Percentiles rank a stretch among this genome's conserved stretches.
Conservation (phyloP, 2,888 invertebrate genomes). For the Leptinotarsa peninsularis region DNA sequence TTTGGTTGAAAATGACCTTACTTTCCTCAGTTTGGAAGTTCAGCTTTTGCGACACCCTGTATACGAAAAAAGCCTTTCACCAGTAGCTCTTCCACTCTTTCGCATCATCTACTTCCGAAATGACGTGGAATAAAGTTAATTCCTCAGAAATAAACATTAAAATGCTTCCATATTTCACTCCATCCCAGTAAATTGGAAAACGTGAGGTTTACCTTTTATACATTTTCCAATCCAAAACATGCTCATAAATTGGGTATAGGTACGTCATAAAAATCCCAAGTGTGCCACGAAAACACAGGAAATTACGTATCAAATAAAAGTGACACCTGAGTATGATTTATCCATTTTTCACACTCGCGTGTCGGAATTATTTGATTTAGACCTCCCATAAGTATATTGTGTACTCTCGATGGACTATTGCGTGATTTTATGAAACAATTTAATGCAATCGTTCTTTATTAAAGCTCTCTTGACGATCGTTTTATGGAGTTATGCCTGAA, state of each 20-base stretch:
- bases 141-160: too few relatives aligned
- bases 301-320: not conserved
- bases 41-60: too few relatives aligned
- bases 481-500: not conserved
- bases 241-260: not conserved
- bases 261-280: not conserved
- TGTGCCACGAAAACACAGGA: not conserved
- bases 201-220: too few relatives aligned
- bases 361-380: not conserved
- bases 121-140: too few relatives aligned
- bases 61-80: too few relatives aligned
- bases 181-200: too few relatives aligned
- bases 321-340: not conserved
- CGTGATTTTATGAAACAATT: constrained; percentile 9
- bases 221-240: too few relatives aligned
- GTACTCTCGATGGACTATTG: not conserved
- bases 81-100: too few relatives aligned
- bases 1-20: too few relatives aligned
- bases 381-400: not conserved
- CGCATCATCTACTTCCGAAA: too few relatives aligned
- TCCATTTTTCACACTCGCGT: not conserved
- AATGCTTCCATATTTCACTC: too few relatives aligned
- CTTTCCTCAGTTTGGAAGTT: too few relatives aligned
- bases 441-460: not conserved
- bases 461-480: not conserved